phyloP scores from a whole-genome alignment of 2,888 invertebrate genomes.

The Ctenicera cuprea region DNA sequence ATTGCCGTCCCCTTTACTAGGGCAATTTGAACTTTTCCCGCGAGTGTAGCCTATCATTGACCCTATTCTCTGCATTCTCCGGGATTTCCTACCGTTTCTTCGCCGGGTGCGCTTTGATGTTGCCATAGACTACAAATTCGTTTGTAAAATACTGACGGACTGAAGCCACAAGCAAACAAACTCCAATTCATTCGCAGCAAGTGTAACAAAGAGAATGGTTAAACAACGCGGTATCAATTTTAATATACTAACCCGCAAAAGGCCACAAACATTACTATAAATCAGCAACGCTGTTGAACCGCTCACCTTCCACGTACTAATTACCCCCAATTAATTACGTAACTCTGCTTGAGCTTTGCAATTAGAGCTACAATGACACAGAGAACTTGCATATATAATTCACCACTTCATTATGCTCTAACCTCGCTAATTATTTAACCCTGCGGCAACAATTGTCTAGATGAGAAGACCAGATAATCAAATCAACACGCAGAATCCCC shows the following conservation, averaged over 20 bases:
- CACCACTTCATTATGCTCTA: conserved; percentile 19
- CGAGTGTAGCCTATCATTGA: conserved; percentile 28
- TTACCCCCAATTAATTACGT: conserved; percentile 31
- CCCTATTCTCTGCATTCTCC: conserved; percentile 22
- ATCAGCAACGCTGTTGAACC: conserved; percentile 24
- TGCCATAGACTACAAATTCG: conserved; percentile 21
- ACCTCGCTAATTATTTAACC: conserved; percentile 25
- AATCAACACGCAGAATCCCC: not conserved
- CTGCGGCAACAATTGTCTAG: conserved; percentile 14
- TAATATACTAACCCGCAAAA: conserved; percentile 5
- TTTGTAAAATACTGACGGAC: conserved; percentile 8
- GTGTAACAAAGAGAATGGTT: conserved; percentile 11
- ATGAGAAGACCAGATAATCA: conserved; percentile 14
- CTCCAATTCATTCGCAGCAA: conserved; percentile 19
- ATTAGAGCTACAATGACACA: conserved; percentile 19
- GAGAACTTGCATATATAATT: conserved; percentile 26
- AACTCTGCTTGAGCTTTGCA: conserved; percentile 25
- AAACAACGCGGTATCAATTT: conserved; percentile 5
- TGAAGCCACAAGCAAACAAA: conserved; percentile 16
- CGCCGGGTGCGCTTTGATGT: conserved; percentile 4
- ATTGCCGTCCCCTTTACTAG: conserved; percentile 6
- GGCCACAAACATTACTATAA: conserved; percentile 23
- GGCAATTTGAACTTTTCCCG: conserved; percentile 21
- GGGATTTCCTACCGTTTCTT: not conserved
- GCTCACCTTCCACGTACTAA: conserved; percentile 32